Evolutionary conservation across 37 sponge, comb jelly and placozoan genomes (phyloP).

Genomic region (Mnemiopsis leidyi): DNA sequence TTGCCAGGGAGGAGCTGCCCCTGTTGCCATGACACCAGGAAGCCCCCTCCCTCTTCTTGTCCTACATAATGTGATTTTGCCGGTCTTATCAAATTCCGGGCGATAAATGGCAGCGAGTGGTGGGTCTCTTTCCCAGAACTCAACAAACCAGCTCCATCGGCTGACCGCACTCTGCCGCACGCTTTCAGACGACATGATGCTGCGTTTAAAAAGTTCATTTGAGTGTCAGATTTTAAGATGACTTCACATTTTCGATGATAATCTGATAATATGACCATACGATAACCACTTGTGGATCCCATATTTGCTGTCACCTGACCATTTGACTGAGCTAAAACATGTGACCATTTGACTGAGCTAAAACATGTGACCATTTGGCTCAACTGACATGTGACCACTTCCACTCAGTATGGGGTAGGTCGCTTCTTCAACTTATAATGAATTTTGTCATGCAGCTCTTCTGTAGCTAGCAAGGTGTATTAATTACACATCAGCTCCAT

Average conservation of each 20-base stretch:
- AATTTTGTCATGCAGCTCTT: conserved; percentile 10
- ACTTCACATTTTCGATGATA: neutral
- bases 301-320: neutral
- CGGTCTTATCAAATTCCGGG: neutral
- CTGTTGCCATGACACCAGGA: neutral
- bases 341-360: neutral
- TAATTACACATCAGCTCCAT: neutral
- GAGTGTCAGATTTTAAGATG: neutral
- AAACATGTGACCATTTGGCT: neutral
- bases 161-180: too few species aligned
- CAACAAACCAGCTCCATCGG: neutral
- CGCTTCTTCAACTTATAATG: neutral
- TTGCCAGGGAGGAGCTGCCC: neutral
- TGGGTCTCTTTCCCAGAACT: neutral
- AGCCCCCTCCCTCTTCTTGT: neutral
- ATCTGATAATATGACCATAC: neutral
- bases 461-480: neutral
- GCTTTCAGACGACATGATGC: too few species aligned
- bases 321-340: neutral
- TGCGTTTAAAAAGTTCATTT: neutral
- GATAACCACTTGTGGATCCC: neutral
- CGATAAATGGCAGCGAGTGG: neutral
- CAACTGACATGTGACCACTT: neutral
- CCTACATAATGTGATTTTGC: neutral
- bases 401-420: neutral